Conservation (phyloP, 2,113 vertebrate genomes). For the Ceuthmochares aereus region DNA sequence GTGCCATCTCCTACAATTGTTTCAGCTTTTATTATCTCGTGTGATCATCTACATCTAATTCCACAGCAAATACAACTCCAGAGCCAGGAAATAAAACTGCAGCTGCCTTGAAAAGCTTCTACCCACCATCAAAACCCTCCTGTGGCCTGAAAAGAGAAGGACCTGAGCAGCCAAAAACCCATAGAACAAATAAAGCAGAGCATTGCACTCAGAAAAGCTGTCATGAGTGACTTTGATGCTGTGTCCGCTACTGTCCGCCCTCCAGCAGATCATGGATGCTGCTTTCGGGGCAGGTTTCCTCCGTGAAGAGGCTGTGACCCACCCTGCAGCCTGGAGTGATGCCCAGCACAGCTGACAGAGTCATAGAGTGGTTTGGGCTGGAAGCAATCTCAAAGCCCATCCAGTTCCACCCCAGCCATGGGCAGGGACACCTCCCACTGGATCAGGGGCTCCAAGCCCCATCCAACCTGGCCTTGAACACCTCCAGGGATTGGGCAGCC, state of each 20-base stretch:
- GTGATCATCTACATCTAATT: not conserved
- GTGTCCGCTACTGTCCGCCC: not conserved
- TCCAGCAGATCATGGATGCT: not conserved
- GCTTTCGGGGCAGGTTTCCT: not conserved
- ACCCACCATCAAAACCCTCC: not conserved
- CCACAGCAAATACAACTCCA: not conserved
- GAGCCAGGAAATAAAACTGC: not conserved
- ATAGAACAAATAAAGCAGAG: not conserved
- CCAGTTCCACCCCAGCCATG: too few relatives aligned
- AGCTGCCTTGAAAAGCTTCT: not conserved
- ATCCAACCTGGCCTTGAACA: too few relatives aligned
- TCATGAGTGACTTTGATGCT: not conserved
- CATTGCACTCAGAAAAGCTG: not conserved
- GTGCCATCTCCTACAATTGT: not conserved
- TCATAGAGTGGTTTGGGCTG: too few relatives aligned
- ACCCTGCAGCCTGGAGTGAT: not conserved
- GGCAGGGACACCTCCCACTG: too few relatives aligned
- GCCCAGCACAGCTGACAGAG: not conserved
- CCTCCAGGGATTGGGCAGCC: too few relatives aligned
- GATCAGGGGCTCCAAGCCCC: too few relatives aligned
- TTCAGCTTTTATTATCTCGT: not conserved
- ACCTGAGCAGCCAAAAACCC: fast-evolving
- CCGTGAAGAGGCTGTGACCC: not conserved
- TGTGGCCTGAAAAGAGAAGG: not conserved
- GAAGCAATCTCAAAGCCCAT: too few relatives aligned